Evolutionary conservation across 2,888 invertebrate genomes (phyloP).

Genomic region (Drosophila emarginata): DNA sequence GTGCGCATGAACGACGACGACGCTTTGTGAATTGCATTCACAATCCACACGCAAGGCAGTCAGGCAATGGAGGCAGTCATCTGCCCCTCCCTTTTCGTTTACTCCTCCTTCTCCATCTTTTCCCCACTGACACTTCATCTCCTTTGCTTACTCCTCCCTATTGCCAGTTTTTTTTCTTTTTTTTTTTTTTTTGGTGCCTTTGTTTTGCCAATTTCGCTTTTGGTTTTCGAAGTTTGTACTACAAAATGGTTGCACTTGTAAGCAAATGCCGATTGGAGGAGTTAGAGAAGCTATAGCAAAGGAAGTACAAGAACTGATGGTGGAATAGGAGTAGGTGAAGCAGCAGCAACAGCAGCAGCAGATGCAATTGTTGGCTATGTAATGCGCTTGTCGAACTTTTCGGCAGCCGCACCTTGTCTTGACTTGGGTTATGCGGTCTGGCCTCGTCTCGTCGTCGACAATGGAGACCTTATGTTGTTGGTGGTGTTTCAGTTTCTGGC

Average conservation of each 20-base stretch:
- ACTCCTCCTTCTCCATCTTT: not conserved
- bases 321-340: not conserved
- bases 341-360: slow-evolving; percentile 23
- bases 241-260: slow-evolving; percentile 81
- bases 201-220: slow-evolving; percentile 75
- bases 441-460: slow-evolving; percentile 31
- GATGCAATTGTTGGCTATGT: slow-evolving; percentile 69
- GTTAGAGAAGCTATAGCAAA: not conserved
- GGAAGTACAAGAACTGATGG: not conserved
- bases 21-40: slow-evolving; percentile 17
- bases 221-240: slow-evolving; percentile 78
- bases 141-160: not conserved
- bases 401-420: slow-evolving; percentile 71
- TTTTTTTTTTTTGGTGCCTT: slow-evolving; percentile 32
- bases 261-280: slow-evolving; percentile 51
- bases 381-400: slow-evolving; percentile 75
- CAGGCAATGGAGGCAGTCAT: slow-evolving; percentile 11
- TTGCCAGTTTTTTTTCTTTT: too few relatives aligned
- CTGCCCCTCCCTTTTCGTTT: not conserved
- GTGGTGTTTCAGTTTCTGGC: slow-evolving; percentile 13
- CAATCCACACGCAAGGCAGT: slow-evolving; percentile 36
- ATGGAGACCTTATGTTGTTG: not conserved
- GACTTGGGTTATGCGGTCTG: slow-evolving; percentile 63
- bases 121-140: not conserved
- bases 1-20: slow-evolving; percentile 74